These are phyloP conservation scores for Taeniopygia guttata DNA, from an alignment of 2,797 vertebrate species.

Conservation along the genomic window DNA sequence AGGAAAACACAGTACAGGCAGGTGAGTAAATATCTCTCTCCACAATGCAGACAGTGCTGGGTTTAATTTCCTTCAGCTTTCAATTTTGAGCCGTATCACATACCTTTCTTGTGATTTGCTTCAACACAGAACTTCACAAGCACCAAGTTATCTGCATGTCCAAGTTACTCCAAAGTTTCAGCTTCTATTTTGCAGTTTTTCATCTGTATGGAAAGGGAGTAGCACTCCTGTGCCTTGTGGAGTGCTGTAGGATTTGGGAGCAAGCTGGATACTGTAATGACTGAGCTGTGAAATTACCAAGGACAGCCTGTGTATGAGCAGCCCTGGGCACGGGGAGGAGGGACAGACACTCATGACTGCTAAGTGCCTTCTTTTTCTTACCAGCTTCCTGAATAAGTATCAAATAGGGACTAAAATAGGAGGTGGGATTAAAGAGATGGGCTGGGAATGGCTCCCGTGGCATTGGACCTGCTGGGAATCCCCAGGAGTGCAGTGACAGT, in stretches of 20 bases:
- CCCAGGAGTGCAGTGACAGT: not conserved
- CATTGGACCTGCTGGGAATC: not conserved
- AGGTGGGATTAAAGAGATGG: not conserved
- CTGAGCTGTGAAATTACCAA: not conserved
- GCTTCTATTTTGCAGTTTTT: not conserved
- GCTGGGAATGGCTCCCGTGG: not conserved
- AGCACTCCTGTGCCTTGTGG: not conserved
- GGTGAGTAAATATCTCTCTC: not conserved
- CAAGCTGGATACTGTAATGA: not conserved
- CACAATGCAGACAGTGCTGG: not conserved
- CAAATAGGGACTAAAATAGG: not conserved
- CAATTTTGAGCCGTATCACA: not conserved
- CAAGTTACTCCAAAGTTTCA: not conserved
- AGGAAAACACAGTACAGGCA: not conserved
- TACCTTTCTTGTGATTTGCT: not conserved
- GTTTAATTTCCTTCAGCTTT: not conserved
- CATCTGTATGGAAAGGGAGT: not conserved
- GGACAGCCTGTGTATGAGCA: not conserved
- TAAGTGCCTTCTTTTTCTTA: not conserved
- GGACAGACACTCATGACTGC: not conserved
- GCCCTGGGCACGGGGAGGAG: not conserved
- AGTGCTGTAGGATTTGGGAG: not conserved
- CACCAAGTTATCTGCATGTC: not conserved
- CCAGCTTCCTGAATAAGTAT: not conserved
- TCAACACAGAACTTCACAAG: accelerated